A percentile compares a stretch with the other conserved stretches of the same genome.
These are phyloP conservation scores for Callitettix versicolor DNA, from an alignment of 1,140 invertebrate genomes.

Conservation along the genomic window DNA sequence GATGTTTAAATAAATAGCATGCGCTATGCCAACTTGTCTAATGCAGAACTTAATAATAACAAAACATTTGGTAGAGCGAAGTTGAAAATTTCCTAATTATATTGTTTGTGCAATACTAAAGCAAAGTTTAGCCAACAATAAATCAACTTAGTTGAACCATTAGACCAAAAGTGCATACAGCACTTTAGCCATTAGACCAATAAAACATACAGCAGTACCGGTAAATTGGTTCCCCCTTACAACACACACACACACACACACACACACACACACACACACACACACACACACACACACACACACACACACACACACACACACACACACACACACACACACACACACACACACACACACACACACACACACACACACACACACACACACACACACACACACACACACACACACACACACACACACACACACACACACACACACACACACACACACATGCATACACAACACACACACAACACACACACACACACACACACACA, in stretches of 20 bases:
- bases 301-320: constrained; percentile 7
- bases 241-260: not conserved
- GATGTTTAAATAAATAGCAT: too few species aligned
- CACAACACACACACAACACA: not conserved
- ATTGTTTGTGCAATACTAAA: too few species aligned
- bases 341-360: constrained; percentile 1
- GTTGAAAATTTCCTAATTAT: too few species aligned
- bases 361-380: not conserved
- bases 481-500: not conserved
- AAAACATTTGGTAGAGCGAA: too few species aligned
- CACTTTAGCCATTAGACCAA: too few species aligned
- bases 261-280: not conserved
- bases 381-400: not conserved
- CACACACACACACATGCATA: not conserved
- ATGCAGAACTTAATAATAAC: too few species aligned
- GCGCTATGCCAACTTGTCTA: too few species aligned
- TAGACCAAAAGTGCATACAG: too few species aligned
- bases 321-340: not conserved
- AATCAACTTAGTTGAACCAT: too few species aligned
- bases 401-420: not conserved
- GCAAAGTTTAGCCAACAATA: too few species aligned
- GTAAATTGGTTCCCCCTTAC: too few species aligned
- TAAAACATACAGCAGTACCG: too few species aligned
- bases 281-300: constrained; percentile 3
- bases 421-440: not conserved